These are phyloP conservation scores for Dunckerocampus dactyliophorus DNA, from an alignment of 2,113 vertebrate genomes.

Conservation along the genomic window DNA sequence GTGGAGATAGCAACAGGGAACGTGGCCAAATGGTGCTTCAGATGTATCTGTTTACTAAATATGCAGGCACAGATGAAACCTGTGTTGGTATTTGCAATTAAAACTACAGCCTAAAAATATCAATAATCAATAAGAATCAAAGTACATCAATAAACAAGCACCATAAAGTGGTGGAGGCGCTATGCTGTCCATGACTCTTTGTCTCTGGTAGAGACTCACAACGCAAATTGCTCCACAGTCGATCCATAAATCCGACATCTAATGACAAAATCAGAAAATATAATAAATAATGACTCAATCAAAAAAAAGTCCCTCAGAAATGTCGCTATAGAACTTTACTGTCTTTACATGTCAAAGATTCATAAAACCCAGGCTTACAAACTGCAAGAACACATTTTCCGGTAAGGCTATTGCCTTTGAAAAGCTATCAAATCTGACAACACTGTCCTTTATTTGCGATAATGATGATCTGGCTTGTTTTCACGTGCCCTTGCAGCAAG, in stretches of 20 bases:
- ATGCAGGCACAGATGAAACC: background rate
- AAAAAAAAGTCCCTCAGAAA: too few species aligned
- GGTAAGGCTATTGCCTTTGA: too few species aligned
- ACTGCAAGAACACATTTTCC: too few species aligned
- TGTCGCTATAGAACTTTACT: too few species aligned
- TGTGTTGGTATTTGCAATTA: background rate
- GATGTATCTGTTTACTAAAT: constrained; percentile 14
- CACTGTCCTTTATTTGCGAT: constrained; percentile 12
- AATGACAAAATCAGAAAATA: too few species aligned
- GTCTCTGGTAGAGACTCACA: too few species aligned
- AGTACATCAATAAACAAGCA: background rate
- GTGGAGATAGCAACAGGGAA: constrained; percentile 2
- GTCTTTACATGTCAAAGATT: too few species aligned
- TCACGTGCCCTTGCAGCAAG: background rate
- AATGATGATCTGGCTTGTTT: constrained; percentile 24
- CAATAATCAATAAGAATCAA: background rate
- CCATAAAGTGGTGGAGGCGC: background rate
- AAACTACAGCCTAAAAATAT: background rate
- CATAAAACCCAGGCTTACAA: too few species aligned
- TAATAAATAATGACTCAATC: too few species aligned
- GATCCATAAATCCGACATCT: too few species aligned
- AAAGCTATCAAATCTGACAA: background rate
- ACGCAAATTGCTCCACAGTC: too few species aligned
- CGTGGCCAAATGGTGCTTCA: constrained; percentile 1
- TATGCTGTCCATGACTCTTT: too few species aligned